Evolutionary conservation across 2,888 invertebrate species (phyloP), one percentile per base, ranked within the genome.

Genomic region (Conops quadrifasciatus): DNA sequence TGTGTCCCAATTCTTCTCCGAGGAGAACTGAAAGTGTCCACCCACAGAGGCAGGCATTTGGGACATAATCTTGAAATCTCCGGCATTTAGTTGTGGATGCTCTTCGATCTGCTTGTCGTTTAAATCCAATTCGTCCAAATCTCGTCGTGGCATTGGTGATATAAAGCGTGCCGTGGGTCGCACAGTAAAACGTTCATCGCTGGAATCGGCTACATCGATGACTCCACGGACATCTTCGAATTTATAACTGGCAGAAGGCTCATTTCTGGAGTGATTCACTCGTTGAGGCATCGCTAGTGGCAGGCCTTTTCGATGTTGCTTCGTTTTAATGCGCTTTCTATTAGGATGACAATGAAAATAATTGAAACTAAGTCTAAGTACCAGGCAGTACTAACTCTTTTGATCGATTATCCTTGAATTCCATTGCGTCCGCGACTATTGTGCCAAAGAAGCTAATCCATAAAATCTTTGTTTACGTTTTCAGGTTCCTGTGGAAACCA

Each of bases 1-100:
- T 21, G 70, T 76, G 21, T 80, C 81, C 88, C 88, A 88, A 66
- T 83, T 82, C 73, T 87, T 87, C 71, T 88, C 88, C 0, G 84
- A 83, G 30, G 86, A 84, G 58, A 87, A 86, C 56, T 82, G 78
- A 75, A 88, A 87, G 71, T 87, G 85, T 0, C 82, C 82, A 28
- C 84, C 85, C 21, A 82, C 79, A 2, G 85, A 80, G 24, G 81
- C 77, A 1, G 86, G 83, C 56, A 83, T 80, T 67, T 86, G 83
- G 0, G 84, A 77, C 71, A 88, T 77, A 64, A 82, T 77, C 63
- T 84, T 78, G 73, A 86, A 88, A 70, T 88, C 84, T 11, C 81
- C 83, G 0, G 83, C 85, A 2, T 79, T 74, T 75, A 85, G 71
- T 78, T 83, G 82, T 62, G 84, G 81, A 26, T 82, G 80, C 0